Evolutionary conservation across 2,113 vertebrate genomes (phyloP), one percentile per base, ranked within the genome.

Genomic region (Gopherus evgoodei): DNA sequence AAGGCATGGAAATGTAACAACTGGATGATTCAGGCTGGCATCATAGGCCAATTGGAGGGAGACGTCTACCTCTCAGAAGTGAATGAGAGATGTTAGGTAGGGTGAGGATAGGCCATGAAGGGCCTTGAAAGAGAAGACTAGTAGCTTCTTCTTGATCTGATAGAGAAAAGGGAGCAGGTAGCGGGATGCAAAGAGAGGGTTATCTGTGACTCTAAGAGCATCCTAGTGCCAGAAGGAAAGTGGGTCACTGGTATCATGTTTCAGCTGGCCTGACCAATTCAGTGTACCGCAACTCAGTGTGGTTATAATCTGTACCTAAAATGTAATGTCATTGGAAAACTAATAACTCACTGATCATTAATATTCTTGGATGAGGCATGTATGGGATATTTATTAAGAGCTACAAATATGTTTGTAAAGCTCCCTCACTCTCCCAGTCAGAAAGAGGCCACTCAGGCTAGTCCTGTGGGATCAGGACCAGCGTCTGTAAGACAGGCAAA

Each of bases 101-200:
- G 82, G 78, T 0, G 0, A 10, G 12, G 2, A 2, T 76, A 75
- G 5, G 29, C 6, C 7, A 38, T 1, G 1, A 13, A 85, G 25
- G 53, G 52, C 1, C 4, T 25, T 69, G 16, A 6, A 53, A 54
- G 72, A 75, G 27, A 78, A 57, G 6, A 49, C 6, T 86, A 38
- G 22, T 3, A 5, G 29, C 19, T 42, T 72, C 6, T 9, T n/a
- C 5, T 44, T 29, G 83, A 86, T 3, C 12, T 21, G 87, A 10
- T 35, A 89, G n/a, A 52, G 35, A 19, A 65, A n/a, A 29, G 91
- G 47, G 83, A 93, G 81, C 53, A 29, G 52, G 42, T n/a, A 16
- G 7, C 2, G 4, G 49, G n/a, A 94, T 52, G 11, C 17, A 79
- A 81, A 96, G 89, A 17, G 88, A 42, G 14, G 31, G 35, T 35